phyloP scores from a whole-genome alignment of 2,113 vertebrate genomes.

The Pelvicachromis taeniatus region DNA sequence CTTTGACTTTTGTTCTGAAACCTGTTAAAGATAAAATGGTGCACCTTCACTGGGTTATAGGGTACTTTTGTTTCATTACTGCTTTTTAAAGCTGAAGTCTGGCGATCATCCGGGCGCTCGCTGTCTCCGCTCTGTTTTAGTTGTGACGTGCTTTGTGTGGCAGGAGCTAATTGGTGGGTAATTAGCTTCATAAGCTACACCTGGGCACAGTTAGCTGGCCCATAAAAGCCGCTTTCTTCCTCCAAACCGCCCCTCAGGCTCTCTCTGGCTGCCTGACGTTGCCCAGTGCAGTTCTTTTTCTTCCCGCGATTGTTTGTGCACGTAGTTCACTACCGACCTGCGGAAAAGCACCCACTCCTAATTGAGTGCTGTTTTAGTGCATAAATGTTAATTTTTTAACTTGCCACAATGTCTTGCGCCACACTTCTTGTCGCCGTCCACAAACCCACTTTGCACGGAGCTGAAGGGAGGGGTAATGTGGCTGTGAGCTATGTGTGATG shows the following conservation, averaged over 20 bases:
- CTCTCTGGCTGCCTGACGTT: neutral
- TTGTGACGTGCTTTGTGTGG: neutral
- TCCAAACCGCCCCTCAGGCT: neutral
- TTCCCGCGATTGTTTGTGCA: neutral
- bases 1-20: neutral
- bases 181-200: neutral
- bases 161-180: neutral
- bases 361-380: no score
- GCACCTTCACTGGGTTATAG: neutral
- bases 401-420: neutral
- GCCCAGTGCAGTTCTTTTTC: neutral
- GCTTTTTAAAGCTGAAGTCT: neutral
- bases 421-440: neutral
- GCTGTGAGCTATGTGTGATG: neutral
- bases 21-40: neutral
- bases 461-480: neutral
- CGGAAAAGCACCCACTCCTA: neutral
- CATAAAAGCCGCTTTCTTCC: neutral
- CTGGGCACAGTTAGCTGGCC: neutral
- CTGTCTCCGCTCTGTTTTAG: neutral
- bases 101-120: accelerated
- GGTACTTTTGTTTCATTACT: neutral
- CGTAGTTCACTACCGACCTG: neutral
- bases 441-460: neutral
- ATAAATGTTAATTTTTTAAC: neutral